Base-by-base conservation (phyloP, 1,140 invertebrate species). In the Aleiodes sp. region DNA sequence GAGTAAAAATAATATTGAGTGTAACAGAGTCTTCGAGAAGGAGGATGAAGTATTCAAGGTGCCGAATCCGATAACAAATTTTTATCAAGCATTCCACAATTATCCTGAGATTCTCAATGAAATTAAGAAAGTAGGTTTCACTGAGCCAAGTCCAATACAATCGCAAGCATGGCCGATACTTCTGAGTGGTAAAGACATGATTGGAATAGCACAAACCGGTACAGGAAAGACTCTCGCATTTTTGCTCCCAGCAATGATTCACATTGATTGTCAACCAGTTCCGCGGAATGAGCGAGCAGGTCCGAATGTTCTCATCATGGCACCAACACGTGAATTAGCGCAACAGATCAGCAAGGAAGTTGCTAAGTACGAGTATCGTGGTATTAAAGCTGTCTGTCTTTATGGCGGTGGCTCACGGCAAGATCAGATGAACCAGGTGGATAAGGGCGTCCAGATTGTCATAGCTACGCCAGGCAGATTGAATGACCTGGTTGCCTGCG, bases 151-250 rank as follows among this genome's bases (percentile, higher is more conserved):
- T 10, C 96, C 97, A 2, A 98, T 99, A 80, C 97, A 95, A 77
- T 88, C 89, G 71, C 96, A 97, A 85, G 92, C 93, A 0, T 98
- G 96, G 96, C 96, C 96, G 12, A 87, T 97, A 71, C 84, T 97
- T 0, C 79, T 98, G 4, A 91, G 90, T 76, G 96, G 96, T 0
- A 88, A 92, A 76, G 96, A 97, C 85, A 84, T 97, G 75, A 97
- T 97, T 84, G 96, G 96, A 12, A 97, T 98, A 70, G 96, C 96
- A 0, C 96, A 97, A 86, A 96, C 94, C 26, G 94, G 94, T 67
- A 97, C 96, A 29, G 92, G 92, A 2, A 94, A 94, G 87, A 98
- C 96, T 0, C 83, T 98, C 35, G 96, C 96, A 0, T 98, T 98
- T 78, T 82, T 98, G 0, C 79, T 98, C 29, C 96, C 96, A 31